Base-by-base conservation (phyloP, 2,113 vertebrate genomes). In the Tiliqua scincoides region DNA sequence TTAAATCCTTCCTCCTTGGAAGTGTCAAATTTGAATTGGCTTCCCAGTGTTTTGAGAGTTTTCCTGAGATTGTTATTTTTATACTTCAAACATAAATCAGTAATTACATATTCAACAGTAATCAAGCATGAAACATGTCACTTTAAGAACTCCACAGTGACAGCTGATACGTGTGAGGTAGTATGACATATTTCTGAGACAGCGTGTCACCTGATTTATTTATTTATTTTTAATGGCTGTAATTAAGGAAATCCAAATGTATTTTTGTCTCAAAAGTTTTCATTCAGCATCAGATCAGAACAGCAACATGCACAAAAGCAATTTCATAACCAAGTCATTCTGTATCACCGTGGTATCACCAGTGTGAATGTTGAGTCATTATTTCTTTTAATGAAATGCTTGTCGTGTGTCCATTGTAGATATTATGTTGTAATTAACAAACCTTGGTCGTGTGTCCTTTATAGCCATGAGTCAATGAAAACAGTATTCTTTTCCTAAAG, bases 361-460 rank as follows among this genome's bases (percentile, higher is more conserved):
- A 84, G 88, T 91, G 89, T 84, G 82, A 65, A 89, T 94, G 89
- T 84, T 92, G 93, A 92, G 94, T 93, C 90, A 90, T 92, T 92
- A 83, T 89, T 83, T 88, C 90, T 92, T 89, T 90, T 86, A 92
- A 88, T 91, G 91, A 92, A 94, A 92, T 87, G 82, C 88, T 91
- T 88, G 30, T 68, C 62, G 78, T 91, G 91, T 59, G 10, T 84
- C 85, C 82, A 94, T 88, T 94, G 91, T 88, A 91, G 91, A 93
- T 93, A 93, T 93, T 89, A 93, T 87, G 67, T 78, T 90, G 88
- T 93, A 96, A 92, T 94, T 92, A 96, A 89, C 93, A 94, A 92
- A 68, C 88, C 80, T 90, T 87, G 84, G 91, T 92, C 89, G 74
- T 89, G 85, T 92, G 88, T 85, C 79, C 90, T 74, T 90, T 68